Evolutionary conservation across 2,113 vertebrate genomes (phyloP), one percentile per base, ranked within the genome.

Genomic region (Plectropomus leopardus): DNA sequence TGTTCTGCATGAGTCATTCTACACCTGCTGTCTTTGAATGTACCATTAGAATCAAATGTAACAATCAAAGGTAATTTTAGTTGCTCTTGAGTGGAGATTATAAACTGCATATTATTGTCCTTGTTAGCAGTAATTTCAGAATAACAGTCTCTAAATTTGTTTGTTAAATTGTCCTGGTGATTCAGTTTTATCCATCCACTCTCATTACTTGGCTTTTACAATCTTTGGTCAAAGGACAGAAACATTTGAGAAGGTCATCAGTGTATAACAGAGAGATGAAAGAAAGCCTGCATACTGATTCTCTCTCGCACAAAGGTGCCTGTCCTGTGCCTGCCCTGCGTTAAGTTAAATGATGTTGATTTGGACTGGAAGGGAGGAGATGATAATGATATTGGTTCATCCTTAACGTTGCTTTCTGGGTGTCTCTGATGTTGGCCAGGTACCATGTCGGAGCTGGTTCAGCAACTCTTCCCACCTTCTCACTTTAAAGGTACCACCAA

Each of bases 381-480:
- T 51, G 24, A 21, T 3, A 13, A 17, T 45, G 16, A 17, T 40
- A 24, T 1, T 55, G 55, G 61, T 70, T 1, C 50, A 40, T 47
- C 26, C 17, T 69, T 87, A 61, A 84, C 23, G 15, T 24, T 69
- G 5, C 53, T 68, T 55, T 85, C 59, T 72, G 74, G 86, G 78
- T 84, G 65, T 82, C 3, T 82, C 44, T 78, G 34, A 78, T 83
- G 74, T 76, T 93, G 86, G 57, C 71, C 95, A 95, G 95, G 96
- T 95, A 96, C 95, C 93, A 96, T 95, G 96, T 93, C 78, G 93
- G 95, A 96, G 90, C 96, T 96, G 84, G 95, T 96, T 91, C 95
- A 96, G 87, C 94, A 96, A 83, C 95, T 96, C 91, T 95, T 96
- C 89, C 95, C 95, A 90, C 95, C 94, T 83, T 96, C 95, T 86